phyloP scores from a whole-genome alignment of 2,113 vertebrate species.

The Megaceryle torquata region DNA sequence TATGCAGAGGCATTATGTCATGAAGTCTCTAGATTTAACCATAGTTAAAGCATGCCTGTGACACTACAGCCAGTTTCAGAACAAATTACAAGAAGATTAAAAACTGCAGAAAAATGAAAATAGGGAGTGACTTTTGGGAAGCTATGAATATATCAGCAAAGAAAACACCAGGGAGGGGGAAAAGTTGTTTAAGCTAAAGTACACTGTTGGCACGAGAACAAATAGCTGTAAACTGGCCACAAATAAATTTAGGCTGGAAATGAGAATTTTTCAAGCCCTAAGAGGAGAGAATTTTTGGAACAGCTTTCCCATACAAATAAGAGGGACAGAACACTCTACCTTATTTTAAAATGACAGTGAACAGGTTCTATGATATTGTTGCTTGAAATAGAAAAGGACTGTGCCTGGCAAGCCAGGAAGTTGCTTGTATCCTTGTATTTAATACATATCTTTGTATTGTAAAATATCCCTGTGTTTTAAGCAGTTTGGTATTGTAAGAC shows the following conservation, averaged over 20 bases:
- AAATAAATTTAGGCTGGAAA: slow-evolving; percentile 34
- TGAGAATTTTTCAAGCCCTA: background rate
- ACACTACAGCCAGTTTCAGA: background rate
- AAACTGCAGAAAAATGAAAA: background rate
- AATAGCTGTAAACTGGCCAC: slow-evolving; percentile 11
- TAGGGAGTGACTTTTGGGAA: background rate
- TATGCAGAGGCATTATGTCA: background rate
- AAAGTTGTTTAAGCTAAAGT: slow-evolving; percentile 23
- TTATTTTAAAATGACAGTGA: background rate
- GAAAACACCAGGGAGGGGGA: background rate
- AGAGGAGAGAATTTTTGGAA: slow-evolving; percentile 26
- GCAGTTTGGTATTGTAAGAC: background rate
- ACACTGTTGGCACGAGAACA: slow-evolving; percentile 24
- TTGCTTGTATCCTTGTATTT: background rate
- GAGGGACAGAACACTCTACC: background rate
- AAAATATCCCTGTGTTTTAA: background rate
- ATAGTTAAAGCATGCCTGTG: background rate
- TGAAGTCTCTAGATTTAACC: background rate
- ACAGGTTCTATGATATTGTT: background rate
- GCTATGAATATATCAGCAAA: background rate
- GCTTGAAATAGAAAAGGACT: slow-evolving; percentile 19
- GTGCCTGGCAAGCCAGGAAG: background rate
- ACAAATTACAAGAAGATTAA: background rate
- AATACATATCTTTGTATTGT: too few species aligned
- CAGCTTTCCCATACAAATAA: background rate